A percentile compares a stretch with the other conserved stretches of the same genome.
These are phyloP conservation scores for Malaclemys terrapin DNA, from an alignment of 2,113 vertebrate genomes.

Conservation along the genomic window DNA sequence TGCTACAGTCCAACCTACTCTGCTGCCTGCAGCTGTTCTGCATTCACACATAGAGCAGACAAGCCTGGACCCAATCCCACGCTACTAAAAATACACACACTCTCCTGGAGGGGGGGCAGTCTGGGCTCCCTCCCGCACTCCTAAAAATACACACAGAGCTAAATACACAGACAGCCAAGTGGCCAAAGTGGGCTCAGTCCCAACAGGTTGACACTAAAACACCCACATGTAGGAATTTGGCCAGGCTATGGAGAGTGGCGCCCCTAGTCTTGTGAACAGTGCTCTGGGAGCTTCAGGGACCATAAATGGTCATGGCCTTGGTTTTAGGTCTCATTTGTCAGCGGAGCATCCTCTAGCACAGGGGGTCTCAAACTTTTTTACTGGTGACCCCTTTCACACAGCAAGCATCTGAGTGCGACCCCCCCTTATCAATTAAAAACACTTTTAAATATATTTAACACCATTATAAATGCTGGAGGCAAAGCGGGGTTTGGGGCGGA, in stretches of 20 bases:
- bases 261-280: neutral
- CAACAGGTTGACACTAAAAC: neutral
- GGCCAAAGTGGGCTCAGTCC: neutral
- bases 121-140: neutral
- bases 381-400: too few relatives aligned
- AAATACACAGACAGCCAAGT: neutral
- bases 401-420: too few relatives aligned
- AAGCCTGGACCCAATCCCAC: slow-evolving; percentile 10
- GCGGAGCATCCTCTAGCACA: neutral
- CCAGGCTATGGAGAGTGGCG: neutral
- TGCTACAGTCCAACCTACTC: neutral
- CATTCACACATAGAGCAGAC: neutral
- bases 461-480: too few relatives aligned
- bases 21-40: slow-evolving; percentile 7
- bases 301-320: neutral
- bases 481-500: too few relatives aligned
- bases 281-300: neutral
- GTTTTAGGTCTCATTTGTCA: neutral
- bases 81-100: neutral
- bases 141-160: neutral
- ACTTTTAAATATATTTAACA: too few relatives aligned
- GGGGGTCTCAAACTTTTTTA: too few relatives aligned
- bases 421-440: too few relatives aligned
- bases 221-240: neutral
- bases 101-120: neutral